Conservation (phyloP, 2,888 invertebrate genomes). For the Acleris sparsana region DNA sequence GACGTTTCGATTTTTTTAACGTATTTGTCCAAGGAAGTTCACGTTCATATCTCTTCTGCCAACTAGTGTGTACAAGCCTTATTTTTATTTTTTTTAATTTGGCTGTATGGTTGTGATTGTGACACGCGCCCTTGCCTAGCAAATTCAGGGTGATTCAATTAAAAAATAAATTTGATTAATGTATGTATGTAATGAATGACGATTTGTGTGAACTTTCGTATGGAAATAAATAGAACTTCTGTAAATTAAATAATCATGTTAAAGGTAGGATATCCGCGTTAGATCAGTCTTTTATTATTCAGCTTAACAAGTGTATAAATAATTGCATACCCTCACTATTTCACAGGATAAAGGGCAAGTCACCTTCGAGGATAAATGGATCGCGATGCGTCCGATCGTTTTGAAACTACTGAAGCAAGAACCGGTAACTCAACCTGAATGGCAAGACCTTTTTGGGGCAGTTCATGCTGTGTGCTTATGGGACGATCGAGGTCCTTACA, state of each 20-base stretch:
- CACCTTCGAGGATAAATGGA: constrained; percentile 98
- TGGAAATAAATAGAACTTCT: constrained; percentile 41
- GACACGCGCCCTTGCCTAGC: constrained; percentile 4
- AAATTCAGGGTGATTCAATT: constrained; percentile 22
- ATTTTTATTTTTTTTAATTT: background rate
- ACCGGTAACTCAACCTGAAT: constrained; percentile 95
- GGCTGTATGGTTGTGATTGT: constrained; percentile 14
- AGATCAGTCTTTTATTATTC: background rate
- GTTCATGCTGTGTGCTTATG: constrained; percentile 98
- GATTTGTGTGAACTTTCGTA: constrained; percentile 44
- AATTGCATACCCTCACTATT: constrained; percentile 37
- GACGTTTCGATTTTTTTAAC: constrained; percentile 4
- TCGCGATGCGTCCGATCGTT: constrained; percentile 96
- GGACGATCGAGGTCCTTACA: constrained; percentile 97
- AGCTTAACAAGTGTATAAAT: constrained; percentile 34
- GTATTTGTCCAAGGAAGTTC: background rate
- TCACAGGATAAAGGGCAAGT: constrained; percentile 90
- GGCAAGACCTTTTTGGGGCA: constrained; percentile 98
- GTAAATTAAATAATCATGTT: constrained; percentile 51
- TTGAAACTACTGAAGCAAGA: constrained; percentile 97
- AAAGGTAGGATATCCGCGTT: constrained; percentile 52
- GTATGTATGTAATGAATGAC: constrained; percentile 43
- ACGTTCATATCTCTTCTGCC: background rate
- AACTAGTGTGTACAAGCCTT: constrained; percentile 2
- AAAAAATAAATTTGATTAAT: constrained; percentile 28